A percentile compares a stretch with the other conserved stretches of the same genome.
Conservation (phyloP, 2,888 invertebrate species). For the Cheilosia grossa region DNA sequence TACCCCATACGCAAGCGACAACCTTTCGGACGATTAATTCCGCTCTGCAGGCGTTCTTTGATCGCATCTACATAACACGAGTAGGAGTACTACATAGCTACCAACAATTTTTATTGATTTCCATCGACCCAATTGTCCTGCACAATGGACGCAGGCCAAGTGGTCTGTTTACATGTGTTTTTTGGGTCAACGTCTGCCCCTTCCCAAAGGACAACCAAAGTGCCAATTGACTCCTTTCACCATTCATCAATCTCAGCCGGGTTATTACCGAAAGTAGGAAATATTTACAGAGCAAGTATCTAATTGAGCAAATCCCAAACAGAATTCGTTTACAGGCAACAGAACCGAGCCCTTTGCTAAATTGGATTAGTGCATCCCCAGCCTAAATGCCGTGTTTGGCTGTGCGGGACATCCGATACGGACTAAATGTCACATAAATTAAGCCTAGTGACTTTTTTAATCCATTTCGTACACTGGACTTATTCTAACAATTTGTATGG, state of each 20-base stretch:
- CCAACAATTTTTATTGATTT: slow-evolving; percentile 16
- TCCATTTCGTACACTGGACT: slow-evolving; percentile 33
- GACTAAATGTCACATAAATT: slow-evolving; percentile 53
- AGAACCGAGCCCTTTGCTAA: slow-evolving; percentile 3
- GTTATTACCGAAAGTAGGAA: not conserved
- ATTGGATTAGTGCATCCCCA: slow-evolving; percentile 41
- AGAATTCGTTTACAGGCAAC: not conserved
- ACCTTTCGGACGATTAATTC: slow-evolving; percentile 25
- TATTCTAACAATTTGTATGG: not conserved
- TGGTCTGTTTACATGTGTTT: not conserved
- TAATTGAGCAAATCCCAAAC: slow-evolving; percentile 25
- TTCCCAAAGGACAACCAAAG: slow-evolving; percentile 15
- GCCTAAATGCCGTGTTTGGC: not conserved
- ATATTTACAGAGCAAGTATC: slow-evolving; percentile 27
- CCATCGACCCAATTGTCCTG: slow-evolving; percentile 15
- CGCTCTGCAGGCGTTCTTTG: slow-evolving; percentile 14
- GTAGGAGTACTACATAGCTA: not conserved
- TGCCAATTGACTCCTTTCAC: slow-evolving; percentile 12
- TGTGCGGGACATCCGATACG: not conserved
- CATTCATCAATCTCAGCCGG: not conserved
- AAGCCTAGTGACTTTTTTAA: slow-evolving; percentile 36
- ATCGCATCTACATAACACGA: not conserved
- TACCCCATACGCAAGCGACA: slow-evolving; percentile 1
- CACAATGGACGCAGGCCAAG: not conserved
- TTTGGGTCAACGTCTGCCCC: slow-evolving; percentile 14